phyloP scores from a whole-genome alignment of 2,888 invertebrate genomes.

The Callosobruchus maculatus region DNA sequence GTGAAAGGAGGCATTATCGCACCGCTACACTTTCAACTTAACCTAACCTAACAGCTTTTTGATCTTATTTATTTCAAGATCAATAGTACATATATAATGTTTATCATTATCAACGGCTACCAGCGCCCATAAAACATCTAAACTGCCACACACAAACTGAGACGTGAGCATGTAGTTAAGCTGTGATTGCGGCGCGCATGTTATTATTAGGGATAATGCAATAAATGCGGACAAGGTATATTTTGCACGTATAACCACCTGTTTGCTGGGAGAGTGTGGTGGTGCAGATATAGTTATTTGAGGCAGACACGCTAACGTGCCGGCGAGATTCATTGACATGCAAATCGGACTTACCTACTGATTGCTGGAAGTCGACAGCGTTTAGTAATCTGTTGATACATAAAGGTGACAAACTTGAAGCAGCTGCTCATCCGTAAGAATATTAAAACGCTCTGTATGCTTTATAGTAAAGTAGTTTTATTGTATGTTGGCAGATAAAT shows the following conservation, averaged over 20 bases:
- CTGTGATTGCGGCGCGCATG: neutral
- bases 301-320: neutral
- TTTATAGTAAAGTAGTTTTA: too few relatives aligned
- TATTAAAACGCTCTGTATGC: too few relatives aligned
- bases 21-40: too few relatives aligned
- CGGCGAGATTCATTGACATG: neutral
- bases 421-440: too few relatives aligned
- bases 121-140: constrained; percentile 17
- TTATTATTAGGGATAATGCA: neutral
- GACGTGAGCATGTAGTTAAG: constrained; percentile 1
- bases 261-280: neutral
- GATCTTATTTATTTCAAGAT: too few relatives aligned
- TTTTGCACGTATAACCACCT: neutral
- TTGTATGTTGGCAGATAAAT: too few relatives aligned
- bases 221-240: neutral
- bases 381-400: too few relatives aligned
- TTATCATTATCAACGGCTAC: constrained; percentile 17
- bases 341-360: neutral
- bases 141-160: neutral
- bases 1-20: too few relatives aligned
- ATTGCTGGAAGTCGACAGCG: neutral
- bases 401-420: too few relatives aligned
- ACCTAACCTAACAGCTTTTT: too few relatives aligned
- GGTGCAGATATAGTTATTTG: neutral
- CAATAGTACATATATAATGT: too few relatives aligned